Evolutionary conservation across 2,888 invertebrate genomes (phyloP).

Genomic region (Cordilura impudica): DNA sequence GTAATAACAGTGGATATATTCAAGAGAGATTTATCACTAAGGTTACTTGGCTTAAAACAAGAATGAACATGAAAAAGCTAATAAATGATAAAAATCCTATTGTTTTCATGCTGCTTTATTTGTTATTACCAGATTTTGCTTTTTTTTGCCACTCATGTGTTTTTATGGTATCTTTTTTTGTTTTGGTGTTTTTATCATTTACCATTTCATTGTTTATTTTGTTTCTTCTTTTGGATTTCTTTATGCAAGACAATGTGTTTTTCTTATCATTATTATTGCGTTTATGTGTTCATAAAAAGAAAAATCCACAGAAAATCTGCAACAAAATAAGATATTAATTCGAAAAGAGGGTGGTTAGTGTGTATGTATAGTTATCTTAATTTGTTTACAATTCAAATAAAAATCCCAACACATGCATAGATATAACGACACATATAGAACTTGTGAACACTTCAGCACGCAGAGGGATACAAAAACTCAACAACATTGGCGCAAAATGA

Average conservation of each 20-base stretch:
- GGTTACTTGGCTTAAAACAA: not conserved
- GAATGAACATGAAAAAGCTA: not conserved
- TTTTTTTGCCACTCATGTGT: not conserved
- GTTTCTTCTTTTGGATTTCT: too few species aligned
- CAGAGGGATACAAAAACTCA: too few species aligned
- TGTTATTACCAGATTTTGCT: too few species aligned
- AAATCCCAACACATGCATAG: too few species aligned
- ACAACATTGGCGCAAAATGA: too few species aligned
- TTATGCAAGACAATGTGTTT: constrained; percentile 19
- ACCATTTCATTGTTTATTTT: not conserved
- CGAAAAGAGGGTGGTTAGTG: too few species aligned
- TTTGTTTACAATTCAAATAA: too few species aligned
- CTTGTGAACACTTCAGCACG: too few species aligned
- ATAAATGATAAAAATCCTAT: constrained; percentile 16
- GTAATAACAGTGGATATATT: constrained; percentile 21
- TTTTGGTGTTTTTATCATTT: not conserved
- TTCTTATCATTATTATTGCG: constrained; percentile 49
- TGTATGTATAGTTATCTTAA: too few species aligned
- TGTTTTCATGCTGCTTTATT: constrained; percentile 15
- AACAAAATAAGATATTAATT: too few species aligned
- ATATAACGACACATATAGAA: too few species aligned
- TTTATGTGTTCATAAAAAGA: constrained; percentile 11
- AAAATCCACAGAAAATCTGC: not conserved
- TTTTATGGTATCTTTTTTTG: not conserved
- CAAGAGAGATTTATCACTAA: constrained; percentile 20